Base-by-base conservation (phyloP, 2,888 invertebrate genomes). In the Itoplectis maculator region DNA sequence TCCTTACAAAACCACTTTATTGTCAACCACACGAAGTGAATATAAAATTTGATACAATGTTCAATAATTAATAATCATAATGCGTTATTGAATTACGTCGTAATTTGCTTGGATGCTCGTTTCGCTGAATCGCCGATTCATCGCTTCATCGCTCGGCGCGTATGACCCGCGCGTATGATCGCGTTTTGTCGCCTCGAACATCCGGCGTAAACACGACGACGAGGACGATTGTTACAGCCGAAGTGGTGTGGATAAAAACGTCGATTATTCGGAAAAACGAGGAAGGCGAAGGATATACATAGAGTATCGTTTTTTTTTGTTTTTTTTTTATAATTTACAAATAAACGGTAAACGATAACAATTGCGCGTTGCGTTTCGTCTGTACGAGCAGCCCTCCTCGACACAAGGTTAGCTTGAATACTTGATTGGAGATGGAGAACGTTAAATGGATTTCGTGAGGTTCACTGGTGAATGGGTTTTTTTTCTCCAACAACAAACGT, bases 21-120 rank as follows among this genome's bases (percentile, higher is more conserved):
- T 91, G 91, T 90, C 90, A 91, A 91, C 89, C 91, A 91, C 91
- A 91, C 90, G 89, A 91, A 91, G 91, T 91, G 90, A 91, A 90
- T 91, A 91, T 91, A 91, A 91, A 91, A 91, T 91, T 91, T 91
- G 89, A 91, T 91, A 91, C 89, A 91, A 90, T 91, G 89, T 90
- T 90, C 85, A 90, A 91, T 91, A 90, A 91, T 90, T 86, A 88
- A 89, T 90, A 89, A 89, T 88, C 88, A 88, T 89, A 86, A 85
- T 86, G 83, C 84, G 83, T 85, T 73, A 83, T 83, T 80, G 54
- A 86, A 83, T 86, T 73, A 76, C 81, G 75, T 84, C 82, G 81
- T 82, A 66, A 82, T 80, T 69, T 51, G 82, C 76, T 73, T 82
- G 75, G 78, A 82, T 70, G 63, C 72, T 79, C 77, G 66, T 59